These are phyloP conservation scores for Drosophila stalkeri DNA, from an alignment of 2,888 invertebrate genomes.

Conservation along the genomic window DNA sequence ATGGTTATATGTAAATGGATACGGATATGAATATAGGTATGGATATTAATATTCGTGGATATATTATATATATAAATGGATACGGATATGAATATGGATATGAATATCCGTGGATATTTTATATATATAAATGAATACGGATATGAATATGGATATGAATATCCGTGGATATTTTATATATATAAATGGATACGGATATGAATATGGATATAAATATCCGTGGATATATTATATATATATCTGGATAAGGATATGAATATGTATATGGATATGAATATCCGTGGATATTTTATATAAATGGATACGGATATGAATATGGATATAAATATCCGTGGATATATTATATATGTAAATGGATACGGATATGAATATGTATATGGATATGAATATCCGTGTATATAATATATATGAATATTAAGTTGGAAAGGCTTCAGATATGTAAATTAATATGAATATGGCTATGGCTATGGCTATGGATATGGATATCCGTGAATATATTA, in stretches of 20 bases:
- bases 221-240: neutral
- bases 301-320: neutral
- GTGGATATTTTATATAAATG: neutral
- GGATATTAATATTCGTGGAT: neutral
- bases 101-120: neutral
- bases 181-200: no score
- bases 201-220: neutral
- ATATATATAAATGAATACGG: neutral
- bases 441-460: no score
- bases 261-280: no score
- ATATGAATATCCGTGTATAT: neutral
- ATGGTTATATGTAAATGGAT: neutral
- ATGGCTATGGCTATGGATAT: neutral
- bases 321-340: neutral
- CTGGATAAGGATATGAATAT: neutral
- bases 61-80: no score
- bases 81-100: neutral
- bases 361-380: no score
- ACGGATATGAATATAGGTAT: neutral
- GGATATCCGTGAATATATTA: no score
- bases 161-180: neutral
- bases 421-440: no score
- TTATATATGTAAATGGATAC: no score
- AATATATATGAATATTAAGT: no score
- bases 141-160: neutral